Evolutionary conservation across 1,140 invertebrate species (phyloP).

Genomic region (Microplitis demolitor): DNA sequence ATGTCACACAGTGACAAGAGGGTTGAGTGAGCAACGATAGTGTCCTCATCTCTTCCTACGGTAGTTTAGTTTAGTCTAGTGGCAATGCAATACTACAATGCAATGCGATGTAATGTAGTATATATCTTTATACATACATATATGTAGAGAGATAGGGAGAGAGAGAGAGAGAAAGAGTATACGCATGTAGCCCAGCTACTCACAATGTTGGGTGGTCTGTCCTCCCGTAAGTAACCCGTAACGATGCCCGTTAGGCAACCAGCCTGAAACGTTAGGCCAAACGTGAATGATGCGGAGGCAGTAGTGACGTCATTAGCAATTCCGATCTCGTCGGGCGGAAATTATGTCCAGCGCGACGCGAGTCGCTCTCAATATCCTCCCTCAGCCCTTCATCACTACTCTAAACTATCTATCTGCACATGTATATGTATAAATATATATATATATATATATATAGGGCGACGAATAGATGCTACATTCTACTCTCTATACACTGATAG

Average conservation of each 20-base stretch:
- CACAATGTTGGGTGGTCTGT: slow-evolving; percentile 9
- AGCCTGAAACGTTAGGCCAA: slow-evolving; percentile 39
- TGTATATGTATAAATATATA: too few relatives aligned
- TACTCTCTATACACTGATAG: background rate
- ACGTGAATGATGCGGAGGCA: slow-evolving; percentile 58
- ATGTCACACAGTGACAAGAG: background rate
- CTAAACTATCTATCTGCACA: background rate
- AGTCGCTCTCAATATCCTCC: slow-evolving; percentile 62
- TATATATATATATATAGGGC: slow-evolving; percentile 12
- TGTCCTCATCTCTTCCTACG: background rate
- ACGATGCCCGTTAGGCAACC: slow-evolving; percentile 1
- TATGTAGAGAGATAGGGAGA: too few relatives aligned
- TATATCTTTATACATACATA: background rate
- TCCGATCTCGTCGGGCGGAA: slow-evolving; percentile 64
- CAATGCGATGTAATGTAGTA: background rate
- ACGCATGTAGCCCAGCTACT: background rate
- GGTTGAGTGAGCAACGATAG: background rate
- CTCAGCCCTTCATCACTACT: slow-evolving; percentile 24
- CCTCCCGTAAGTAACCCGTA: slow-evolving; percentile 41
- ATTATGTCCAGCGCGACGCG: slow-evolving; percentile 62
- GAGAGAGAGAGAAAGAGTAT: background rate
- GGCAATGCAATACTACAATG: background rate
- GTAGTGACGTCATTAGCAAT: slow-evolving; percentile 63
- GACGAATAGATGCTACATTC: slow-evolving; percentile 8
- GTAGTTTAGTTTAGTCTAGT: too few relatives aligned